Base-by-base conservation (phyloP, 2,888 invertebrate species). In the Lasioglossum zephyrum region DNA sequence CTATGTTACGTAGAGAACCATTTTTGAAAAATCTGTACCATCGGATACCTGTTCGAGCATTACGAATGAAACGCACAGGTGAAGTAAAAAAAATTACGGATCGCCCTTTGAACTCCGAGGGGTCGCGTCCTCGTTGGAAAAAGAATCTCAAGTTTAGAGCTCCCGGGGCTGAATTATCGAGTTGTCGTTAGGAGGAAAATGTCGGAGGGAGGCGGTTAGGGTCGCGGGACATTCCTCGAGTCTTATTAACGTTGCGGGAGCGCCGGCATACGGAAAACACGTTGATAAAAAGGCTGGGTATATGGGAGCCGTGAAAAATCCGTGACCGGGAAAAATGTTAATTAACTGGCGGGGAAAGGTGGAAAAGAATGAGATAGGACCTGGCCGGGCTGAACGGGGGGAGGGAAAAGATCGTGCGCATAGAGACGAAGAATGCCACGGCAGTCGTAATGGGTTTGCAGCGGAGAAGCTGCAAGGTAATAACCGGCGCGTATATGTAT, bases 401-500 rank as follows among this genome's bases (percentile, higher is more conserved):
- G 39, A 16, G 74, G 63, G 49, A 4, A n/a, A 69, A 41, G 57
- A 60, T 26, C 57, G 57, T 60, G 31, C 16, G 79, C 47, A 69
- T 69, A 76, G 86, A 84, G 66, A 73, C 73, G 85, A 88, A 88
- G 91, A 89, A 91, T 91, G 83, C 89, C 84, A 85, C 85, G 80
- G 87, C 79, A 85, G 80, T 91, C 87, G 91, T 91, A 91, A 91
- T 90, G 89, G 91, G 84, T 88, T 89, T 88, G 89, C 89, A 90
- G 83, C 84, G 80, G 85, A 82, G 85, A 82, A 84, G 90, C 81
- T 85, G 90, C 86, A 22, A 87, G 86, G 91, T 90, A 90, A 90
- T 90, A 90, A 90, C 87, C 88, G 77, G 85, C 89, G 91, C 85
- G 91, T 87, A 90, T 60, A 53, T 22, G 16, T 87, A 89, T 91